Conservation (phyloP, 2,797 vertebrate species). For the Basileuterus tristriatus region DNA sequence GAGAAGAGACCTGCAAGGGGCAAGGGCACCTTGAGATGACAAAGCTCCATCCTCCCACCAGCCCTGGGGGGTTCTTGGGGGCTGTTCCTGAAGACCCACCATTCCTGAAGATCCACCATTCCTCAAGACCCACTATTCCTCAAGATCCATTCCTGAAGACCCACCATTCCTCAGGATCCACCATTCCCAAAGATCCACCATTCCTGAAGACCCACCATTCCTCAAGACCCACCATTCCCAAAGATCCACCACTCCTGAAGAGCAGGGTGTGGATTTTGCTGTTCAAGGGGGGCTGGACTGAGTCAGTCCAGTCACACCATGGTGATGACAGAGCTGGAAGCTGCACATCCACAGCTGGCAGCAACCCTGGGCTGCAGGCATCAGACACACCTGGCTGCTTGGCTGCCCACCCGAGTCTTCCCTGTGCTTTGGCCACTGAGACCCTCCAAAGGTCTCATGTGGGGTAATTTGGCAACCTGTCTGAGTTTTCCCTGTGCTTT, state of each 20-base stretch:
- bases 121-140: neutral
- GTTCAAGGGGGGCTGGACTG: neutral
- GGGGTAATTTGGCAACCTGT: neutral
- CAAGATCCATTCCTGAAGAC: neutral
- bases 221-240: too few relatives aligned
- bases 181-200: too few relatives aligned
- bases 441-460: neutral
- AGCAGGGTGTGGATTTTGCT: neutral
- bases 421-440: neutral
- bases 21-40: neutral
- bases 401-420: neutral
- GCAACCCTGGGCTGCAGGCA: neutral
- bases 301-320: neutral
- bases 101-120: neutral
- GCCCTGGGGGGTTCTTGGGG: neutral
- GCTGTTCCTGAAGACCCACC: neutral
- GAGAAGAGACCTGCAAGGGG: constrained; percentile 85
- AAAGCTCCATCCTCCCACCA: neutral
- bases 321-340: neutral
- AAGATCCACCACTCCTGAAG: neutral
- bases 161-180: too few relatives aligned
- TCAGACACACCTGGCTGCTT: rapidly evolving
- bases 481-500: neutral
- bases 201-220: too few relatives aligned
- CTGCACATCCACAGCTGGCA: neutral